Evolutionary conservation across 2,113 vertebrate species (phyloP).

Genomic region (Vanacampus margaritifer): DNA sequence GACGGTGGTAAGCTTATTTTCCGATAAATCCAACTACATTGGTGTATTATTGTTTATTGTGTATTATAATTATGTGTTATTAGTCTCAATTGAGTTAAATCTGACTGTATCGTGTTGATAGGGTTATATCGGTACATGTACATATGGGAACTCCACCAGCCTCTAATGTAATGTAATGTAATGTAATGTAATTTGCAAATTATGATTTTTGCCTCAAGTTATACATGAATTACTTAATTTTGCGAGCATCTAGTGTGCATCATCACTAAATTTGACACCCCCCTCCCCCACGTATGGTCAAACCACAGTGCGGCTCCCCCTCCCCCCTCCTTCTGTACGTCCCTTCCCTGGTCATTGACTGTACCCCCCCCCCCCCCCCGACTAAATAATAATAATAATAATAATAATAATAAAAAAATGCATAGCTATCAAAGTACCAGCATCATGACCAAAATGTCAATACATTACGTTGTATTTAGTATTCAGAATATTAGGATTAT

Average conservation of each 20-base stretch:
- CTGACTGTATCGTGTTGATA: background rate
- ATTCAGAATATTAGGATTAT: background rate
- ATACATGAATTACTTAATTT: background rate
- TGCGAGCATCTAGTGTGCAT: slow-evolving; percentile 10
- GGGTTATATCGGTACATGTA: background rate
- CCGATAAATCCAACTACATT: background rate
- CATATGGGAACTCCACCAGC: background rate
- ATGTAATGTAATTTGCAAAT: background rate
- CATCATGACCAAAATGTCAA: background rate
- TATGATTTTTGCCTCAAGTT: background rate
- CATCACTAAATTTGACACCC: slow-evolving; percentile 3
- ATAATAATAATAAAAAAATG: background rate
- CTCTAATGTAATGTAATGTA: background rate
- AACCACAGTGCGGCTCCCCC: slow-evolving; percentile 12
- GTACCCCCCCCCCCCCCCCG: background rate
- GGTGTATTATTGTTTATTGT: background rate
- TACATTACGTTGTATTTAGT: background rate
- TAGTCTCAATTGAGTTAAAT: background rate
- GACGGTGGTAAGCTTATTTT: slow-evolving; percentile 75
- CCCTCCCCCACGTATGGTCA: slow-evolving; percentile 15
- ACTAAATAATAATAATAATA: background rate
- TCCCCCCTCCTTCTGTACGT: slow-evolving; percentile 14
- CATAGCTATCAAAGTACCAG: background rate
- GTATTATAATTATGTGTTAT: background rate
- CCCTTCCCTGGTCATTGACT: slow-evolving; percentile 17